Base-by-base conservation (phyloP, 1,140 invertebrate species). In the Papilio machaon region DNA sequence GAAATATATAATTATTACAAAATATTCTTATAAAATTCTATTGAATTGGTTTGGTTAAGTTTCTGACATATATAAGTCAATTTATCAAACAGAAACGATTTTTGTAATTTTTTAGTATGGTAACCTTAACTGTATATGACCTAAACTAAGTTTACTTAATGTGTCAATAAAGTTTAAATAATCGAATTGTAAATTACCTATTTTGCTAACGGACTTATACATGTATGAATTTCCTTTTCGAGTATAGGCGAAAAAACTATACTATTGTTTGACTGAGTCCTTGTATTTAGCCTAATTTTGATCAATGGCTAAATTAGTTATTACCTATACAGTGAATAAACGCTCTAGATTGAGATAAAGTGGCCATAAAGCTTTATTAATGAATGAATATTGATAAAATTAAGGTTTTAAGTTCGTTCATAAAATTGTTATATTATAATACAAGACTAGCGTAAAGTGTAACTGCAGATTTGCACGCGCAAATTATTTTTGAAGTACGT, bases 71-170 rank as follows among this genome's bases (percentile, higher is more conserved):
- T 43, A 7, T 43, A 43, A 43, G 1, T 43, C 38, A 2, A 43
- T 43, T 43, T 2, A 43, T 6, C 7, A 43, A 43, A 43, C 38
- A 43, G 38, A 43, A 43, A 43, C 3, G 38, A 43, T 43, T 6
- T 43, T 2, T 43, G 38, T 2, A 47, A 11, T 19, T 60, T 60
- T 19, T n/a, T 5, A 46, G 5, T 54, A 47, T 76, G 47, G 74
- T 52, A 8, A 76, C 19, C 49, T 23, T 30, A 76, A 76, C 46
- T 75, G 43, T 49, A 75, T 23, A 47, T 74, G 73, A 46, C 1
- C 13, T 30, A 30, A 30, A 30, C 23, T 30, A 30, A 30, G 23
- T 30, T 30, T 30, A 30, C 23, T 30, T 30, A 43, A 43, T 43
- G 38, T 43, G 38, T 2, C 38, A 30, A 2, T 30, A 30, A 30